Percentiles rank a stretch among this genome's conserved stretches.
Evolutionary conservation across 64 coral and sea anemone species (phyloP).

Genomic region (Actinia equina): DNA sequence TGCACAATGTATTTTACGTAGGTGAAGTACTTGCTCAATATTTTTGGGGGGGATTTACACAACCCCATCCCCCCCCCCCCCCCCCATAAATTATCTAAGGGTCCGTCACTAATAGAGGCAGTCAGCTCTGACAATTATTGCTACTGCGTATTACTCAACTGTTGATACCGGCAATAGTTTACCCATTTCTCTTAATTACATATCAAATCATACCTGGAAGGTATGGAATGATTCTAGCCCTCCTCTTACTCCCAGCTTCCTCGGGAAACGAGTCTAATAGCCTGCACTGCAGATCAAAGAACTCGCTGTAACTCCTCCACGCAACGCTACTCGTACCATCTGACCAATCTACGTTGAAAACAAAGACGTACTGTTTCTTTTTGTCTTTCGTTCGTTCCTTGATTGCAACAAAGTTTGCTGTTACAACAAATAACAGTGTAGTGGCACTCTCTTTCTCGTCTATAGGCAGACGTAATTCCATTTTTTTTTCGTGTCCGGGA

Average conservation of each 20-base stretch:
- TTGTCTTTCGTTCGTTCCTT: slow-evolving; percentile 21
- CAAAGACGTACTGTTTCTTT: slow-evolving; percentile 71
- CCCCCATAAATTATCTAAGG: no score
- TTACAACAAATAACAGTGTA: not conserved
- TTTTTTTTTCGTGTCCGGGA: not conserved
- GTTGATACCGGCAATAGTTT: no score
- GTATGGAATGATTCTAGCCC: slow-evolving; percentile 70
- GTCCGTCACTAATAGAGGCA: no score
- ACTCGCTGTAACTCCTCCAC: slow-evolving; percentile 75
- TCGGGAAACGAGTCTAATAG: slow-evolving; percentile 67
- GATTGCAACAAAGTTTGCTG: not conserved
- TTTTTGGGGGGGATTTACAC: no score
- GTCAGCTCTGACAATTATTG: no score
- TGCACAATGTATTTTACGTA: no score
- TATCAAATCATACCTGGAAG: slow-evolving; percentile 49
- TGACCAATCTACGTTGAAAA: slow-evolving; percentile 59
- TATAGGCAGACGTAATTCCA: not conserved
- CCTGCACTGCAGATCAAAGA: slow-evolving; percentile 75
- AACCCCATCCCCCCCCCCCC: no score
- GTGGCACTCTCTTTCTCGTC: not conserved
- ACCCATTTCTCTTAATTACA: not conserved
- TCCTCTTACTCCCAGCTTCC: slow-evolving; percentile 52
- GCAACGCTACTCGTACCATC: slow-evolving; percentile 36
- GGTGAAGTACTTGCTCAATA: no score
- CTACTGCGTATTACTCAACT: no score